A percentile compares a stretch with the other conserved stretches of the same genome.
Conservation (phyloP, 2,888 invertebrate species). For the Tachina grossa region DNA sequence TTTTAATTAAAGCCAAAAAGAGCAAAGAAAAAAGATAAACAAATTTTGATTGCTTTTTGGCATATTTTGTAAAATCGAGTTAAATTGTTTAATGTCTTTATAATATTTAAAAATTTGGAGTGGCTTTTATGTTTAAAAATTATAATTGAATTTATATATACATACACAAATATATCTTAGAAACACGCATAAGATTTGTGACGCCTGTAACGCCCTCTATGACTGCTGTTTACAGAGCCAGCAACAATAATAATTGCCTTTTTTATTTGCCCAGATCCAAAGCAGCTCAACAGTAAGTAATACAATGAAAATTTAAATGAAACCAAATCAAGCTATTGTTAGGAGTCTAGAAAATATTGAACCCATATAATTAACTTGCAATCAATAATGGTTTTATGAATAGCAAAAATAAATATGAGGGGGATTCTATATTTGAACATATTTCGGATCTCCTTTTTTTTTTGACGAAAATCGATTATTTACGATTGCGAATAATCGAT, state of each 20-base stretch:
- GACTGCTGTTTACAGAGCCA: constrained; percentile 66
- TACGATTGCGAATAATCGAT: no score
- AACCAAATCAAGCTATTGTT: constrained; percentile 70
- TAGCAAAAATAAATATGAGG: constrained; percentile 22
- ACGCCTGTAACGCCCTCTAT: constrained; percentile 72
- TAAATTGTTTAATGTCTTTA: constrained; percentile 48
- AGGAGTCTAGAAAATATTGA: constrained; percentile 61
- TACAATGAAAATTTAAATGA: constrained; percentile 46
- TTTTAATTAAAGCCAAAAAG: constrained; percentile 61
- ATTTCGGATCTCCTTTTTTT: no score
- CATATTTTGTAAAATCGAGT: constrained; percentile 17
- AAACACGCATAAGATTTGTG: constrained; percentile 70
- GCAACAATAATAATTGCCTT: constrained; percentile 31
- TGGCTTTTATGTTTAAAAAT: constrained; percentile 41
- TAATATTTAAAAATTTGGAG: constrained; percentile 38
- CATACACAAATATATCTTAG: constrained; percentile 29
- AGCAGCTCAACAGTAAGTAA: constrained; percentile 73
- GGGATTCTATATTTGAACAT: constrained; percentile 22
- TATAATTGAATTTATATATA: constrained; percentile 55
- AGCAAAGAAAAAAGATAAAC: neutral
- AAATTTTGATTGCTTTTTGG: constrained; percentile 20
- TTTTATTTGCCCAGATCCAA: neutral
- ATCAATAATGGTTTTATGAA: constrained; percentile 57
- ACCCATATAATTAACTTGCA: constrained; percentile 70
- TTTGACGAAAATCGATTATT: no score